Evolutionary conservation across 2,888 invertebrate genomes (phyloP), one percentile per base, ranked within the genome.

Genomic region (Salticus scenicus): DNA sequence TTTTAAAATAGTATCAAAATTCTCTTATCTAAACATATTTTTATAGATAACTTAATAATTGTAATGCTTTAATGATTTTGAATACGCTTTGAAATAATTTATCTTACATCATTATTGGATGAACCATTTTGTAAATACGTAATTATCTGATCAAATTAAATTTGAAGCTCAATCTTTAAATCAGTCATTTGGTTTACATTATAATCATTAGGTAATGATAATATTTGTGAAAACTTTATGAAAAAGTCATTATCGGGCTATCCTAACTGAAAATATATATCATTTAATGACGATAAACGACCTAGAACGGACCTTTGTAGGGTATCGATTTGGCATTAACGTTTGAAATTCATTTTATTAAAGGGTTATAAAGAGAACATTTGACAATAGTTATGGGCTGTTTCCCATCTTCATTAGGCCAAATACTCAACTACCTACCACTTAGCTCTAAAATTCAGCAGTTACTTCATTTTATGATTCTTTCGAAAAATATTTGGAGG

Each of bases 291-390:
- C 75, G n/a, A 41, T 82, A 71, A 74, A 82, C 51, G 41, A 71
- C 70, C 70, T 27, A 70, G 71, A 82, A 76, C 76, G 76, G 82
- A 71, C 75, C 71, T 63, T 71, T 64, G 41, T 42, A 2, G 30
- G 27, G 10, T 76, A 82, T 82, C 66, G 82, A 82, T 82, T 82
- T 47, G 63, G 47, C 75, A 33, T 73, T 75, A 70, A 76, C 57
- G 47, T 24, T 24, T 5, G 24, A 57, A 57, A 57, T 24, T 24
- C 57, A 57, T 57, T 57, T 57, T 24, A 57, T 4, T 57, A 57
- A 57, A 57, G 57, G 57, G 57, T 57, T 57, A 24, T 57, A 57
- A 24, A 24, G 17, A 10, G 10, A 47, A 47, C 42, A 47, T 14
- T 17, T 2, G 2, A 14, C 42, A 47, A 47, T 47, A 47, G 42